Evolutionary conservation across 2,888 invertebrate species (phyloP), one percentile per base, ranked within the genome.

Genomic region (Penaeus monodon): DNA sequence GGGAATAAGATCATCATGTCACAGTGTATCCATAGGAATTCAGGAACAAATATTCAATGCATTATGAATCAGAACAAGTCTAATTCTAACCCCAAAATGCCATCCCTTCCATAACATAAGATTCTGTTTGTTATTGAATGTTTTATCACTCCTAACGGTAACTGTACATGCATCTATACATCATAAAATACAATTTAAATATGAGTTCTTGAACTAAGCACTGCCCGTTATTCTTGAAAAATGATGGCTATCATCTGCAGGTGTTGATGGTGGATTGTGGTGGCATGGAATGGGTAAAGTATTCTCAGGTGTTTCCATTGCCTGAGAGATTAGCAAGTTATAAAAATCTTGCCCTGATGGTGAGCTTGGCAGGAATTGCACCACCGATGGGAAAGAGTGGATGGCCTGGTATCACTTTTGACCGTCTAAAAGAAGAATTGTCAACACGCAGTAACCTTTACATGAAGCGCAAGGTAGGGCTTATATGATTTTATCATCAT

Each of bases 211-310:
- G 49, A 49, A 49, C 49, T 49, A 49, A 1, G 14, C 49, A 49
- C 49, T 49, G 49, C 14, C 49, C 49, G 2, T 49, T 49, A 10
- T 14, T 49, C 12, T 2, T 49, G 49, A 49, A 49, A 49, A 49
- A 49, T 49, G 10, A 12, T 38, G 0, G 10, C 0, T 12, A 57
- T 57, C 17, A 57, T 29, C n/a, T 22, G 14, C 66, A 84, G 88
- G 81, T 85, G 24, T 49, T 85, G 38, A 44, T 88, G 38, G 29
- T 88, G n/a, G 88, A 85, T 65, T 78, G 81, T 81, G 85, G 85
- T 27, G 88, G 85, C 0, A 70, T 81, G 33, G 64, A 65, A 66
- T 80, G 66, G 29, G 81, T 63, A 8, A 24, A 12, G 4, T 8
- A 70, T 14, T 57, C 70, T 44, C 38, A 63, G 6, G 33, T 88